phyloP scores from a whole-genome alignment of 2,888 invertebrate species.

The Tortrix viridana region DNA sequence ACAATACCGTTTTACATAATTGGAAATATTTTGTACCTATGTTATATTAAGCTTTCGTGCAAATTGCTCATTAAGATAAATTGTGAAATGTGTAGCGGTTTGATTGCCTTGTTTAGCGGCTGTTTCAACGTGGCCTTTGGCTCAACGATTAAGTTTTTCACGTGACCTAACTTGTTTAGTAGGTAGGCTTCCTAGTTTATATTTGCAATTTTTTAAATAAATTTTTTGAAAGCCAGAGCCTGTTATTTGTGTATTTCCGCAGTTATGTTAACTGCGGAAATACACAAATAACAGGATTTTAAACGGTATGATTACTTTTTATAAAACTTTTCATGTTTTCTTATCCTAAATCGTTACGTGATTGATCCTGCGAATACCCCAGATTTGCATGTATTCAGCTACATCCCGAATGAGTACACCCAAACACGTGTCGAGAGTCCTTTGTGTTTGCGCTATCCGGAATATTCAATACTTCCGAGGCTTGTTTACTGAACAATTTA shows the following conservation, averaged over 20 bases:
- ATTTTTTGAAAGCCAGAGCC: no score
- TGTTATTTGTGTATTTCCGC: no score
- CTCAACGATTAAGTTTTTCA: constrained; percentile 16
- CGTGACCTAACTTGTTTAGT: constrained; percentile 17
- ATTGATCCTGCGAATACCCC: neutral
- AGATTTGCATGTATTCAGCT: neutral
- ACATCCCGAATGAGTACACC: constrained; percentile 10
- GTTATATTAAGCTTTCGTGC: constrained; percentile 44
- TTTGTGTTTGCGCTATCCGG: constrained; percentile 76
- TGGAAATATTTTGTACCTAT: constrained; percentile 54
- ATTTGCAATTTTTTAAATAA: neutral
- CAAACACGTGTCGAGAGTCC: constrained; percentile 52
- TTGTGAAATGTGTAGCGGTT: neutral
- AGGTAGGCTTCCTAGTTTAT: constrained; percentile 14
- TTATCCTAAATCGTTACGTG: neutral
- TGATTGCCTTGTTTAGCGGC: neutral
- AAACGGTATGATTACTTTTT: no score
- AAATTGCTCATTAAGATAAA: constrained; percentile 41
- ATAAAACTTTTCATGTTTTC: no score
- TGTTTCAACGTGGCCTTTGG: constrained; percentile 4
- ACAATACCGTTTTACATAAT: constrained; percentile 61
- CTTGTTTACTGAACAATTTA: constrained; percentile 72
- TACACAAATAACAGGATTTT: no score
- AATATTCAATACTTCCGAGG: constrained; percentile 71
- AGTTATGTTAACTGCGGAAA: no score